Conservation (phyloP, 2,797 vertebrate species). For the Eremophila alpestris region DNA sequence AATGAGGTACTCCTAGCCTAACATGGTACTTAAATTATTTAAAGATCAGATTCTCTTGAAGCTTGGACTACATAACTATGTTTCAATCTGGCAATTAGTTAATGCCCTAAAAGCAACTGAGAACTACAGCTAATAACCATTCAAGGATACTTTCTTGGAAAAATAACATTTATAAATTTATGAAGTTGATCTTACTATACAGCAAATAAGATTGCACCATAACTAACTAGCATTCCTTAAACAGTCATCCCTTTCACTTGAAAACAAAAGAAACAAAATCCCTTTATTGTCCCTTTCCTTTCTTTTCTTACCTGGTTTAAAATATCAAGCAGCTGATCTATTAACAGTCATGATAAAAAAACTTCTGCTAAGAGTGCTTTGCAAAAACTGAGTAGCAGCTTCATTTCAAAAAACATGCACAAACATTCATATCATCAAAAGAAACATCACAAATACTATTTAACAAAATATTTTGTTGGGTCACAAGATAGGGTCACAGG, state of each 20-base stretch:
- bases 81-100: constrained; percentile 46
- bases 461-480: background rate
- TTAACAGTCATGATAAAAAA: background rate
- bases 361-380: background rate
- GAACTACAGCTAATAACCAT: background rate
- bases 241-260: background rate
- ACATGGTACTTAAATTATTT: constrained; percentile 45
- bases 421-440: background rate
- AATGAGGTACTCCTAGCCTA: constrained; percentile 33
- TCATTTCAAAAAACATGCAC: background rate
- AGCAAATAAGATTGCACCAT: background rate
- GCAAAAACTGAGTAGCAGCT: background rate
- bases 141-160: background rate
- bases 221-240: background rate
- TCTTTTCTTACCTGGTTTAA: background rate
- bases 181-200: background rate
- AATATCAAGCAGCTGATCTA: background rate
- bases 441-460: background rate
- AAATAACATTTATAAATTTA: background rate
- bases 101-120: background rate
- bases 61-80: constrained; percentile 15
- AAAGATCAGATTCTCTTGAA: constrained; percentile 30
- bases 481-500: background rate
- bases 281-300: background rate
- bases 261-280: background rate